phyloP scores from a whole-genome alignment of 2,113 vertebrate genomes.

The Scalopus aquaticus region DNA sequence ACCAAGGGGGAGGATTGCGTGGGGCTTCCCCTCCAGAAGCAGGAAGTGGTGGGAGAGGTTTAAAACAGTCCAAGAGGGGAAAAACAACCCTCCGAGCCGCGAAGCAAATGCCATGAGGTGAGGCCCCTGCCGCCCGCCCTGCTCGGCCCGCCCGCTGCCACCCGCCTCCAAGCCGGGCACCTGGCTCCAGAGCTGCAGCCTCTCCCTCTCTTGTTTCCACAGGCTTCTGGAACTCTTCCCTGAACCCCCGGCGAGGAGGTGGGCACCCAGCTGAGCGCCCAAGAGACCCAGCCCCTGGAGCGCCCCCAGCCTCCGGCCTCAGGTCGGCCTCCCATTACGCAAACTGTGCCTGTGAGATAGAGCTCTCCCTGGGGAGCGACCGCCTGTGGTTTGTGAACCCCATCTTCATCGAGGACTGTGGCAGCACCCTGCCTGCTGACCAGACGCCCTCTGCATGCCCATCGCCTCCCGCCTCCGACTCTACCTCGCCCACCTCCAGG shows the following conservation, averaged over 20 bases:
- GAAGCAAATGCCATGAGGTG: neutral
- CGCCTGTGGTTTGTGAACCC: slow-evolving; percentile 93
- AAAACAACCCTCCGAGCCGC: neutral
- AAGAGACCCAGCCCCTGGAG: slow-evolving; percentile 61
- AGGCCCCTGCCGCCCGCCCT: neutral
- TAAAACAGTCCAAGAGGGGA: slow-evolving; percentile 1
- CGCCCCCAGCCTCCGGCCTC: slow-evolving; percentile 52
- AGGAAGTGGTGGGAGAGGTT: slow-evolving; percentile 74
- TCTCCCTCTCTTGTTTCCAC: neutral
- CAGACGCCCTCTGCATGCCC: slow-evolving; percentile 38
- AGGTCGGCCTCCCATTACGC: slow-evolving; percentile 60
- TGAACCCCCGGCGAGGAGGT: slow-evolving; percentile 81
- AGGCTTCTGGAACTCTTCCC: slow-evolving; percentile 94
- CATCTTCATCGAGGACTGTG: slow-evolving; percentile 90
- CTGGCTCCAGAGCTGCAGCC: neutral
- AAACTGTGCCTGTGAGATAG: slow-evolving; percentile 87
- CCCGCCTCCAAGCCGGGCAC: neutral
- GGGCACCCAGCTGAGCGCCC: slow-evolving; percentile 30
- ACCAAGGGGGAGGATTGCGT: neutral
- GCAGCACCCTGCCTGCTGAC: slow-evolving; percentile 65
- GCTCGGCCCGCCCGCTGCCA: rapidly evolving
- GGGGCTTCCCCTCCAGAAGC: slow-evolving; percentile 64
- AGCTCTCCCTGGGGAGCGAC: slow-evolving; percentile 86
- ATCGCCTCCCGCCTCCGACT: neutral
- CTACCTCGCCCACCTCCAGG: slow-evolving; percentile 81